phyloP scores from a whole-genome alignment of 35 echinoderm and acorn worm species.

The Strongylocentrotus purpuratus region DNA sequence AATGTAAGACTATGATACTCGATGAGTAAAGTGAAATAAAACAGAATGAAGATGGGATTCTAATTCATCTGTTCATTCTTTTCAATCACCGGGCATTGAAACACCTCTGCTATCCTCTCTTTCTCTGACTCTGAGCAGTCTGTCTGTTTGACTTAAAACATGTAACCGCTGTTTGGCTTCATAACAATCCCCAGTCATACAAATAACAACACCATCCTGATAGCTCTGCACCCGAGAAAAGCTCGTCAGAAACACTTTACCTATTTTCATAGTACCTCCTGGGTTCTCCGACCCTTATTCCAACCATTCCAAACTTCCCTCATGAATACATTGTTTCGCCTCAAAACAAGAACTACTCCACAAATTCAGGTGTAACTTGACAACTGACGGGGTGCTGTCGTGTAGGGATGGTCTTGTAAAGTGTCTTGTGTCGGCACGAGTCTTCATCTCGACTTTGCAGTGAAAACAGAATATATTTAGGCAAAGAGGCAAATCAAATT shows the following conservation, averaged over 20 bases:
- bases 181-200: not conserved
- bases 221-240: not conserved
- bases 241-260: not conserved
- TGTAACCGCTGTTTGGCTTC: slow-evolving; percentile 31
- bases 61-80: not conserved
- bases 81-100: not conserved
- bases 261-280: slow-evolving; percentile 17
- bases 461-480: not conserved
- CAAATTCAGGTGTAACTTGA: not conserved
- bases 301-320: slow-evolving; percentile 6
- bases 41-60: not conserved
- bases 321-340: not conserved
- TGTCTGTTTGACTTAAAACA: slow-evolving; percentile 5
- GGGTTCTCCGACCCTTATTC: not conserved
- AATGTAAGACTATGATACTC: too few species aligned
- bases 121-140: not conserved
- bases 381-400: not conserved
- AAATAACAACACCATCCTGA: slow-evolving; percentile 1
- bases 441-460: not conserved
- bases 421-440: not conserved
- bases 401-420: not conserved
- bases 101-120: not conserved
- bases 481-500: not conserved
- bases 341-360: slow-evolving; percentile 25
- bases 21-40: too few species aligned